Base-by-base conservation (phyloP, 1,140 invertebrate species). In the Drosophila sp. region DNA sequence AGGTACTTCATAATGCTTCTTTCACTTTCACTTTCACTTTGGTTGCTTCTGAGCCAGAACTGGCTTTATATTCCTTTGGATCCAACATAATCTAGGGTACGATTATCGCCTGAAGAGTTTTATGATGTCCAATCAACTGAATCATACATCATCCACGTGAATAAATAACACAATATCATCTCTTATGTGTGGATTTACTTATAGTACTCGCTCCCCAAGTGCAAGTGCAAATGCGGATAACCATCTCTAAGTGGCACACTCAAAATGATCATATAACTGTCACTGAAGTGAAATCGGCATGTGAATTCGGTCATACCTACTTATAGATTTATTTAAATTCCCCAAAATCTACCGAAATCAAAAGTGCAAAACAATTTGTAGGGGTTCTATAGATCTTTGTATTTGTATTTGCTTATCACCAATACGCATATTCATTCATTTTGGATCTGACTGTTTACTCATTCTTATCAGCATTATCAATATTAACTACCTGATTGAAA, bases 1-100 rank as follows among this genome's bases (percentile, higher is more conserved):
- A 80, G 61, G 54, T 63, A 89, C 70, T 89, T 89, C 84, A 89
- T 83, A 51, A 32, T 73, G 36, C 21, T 25, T 7, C n/a, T 53
- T 53, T 53, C 41, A 61, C 46, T 89, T 89, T 86, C 64, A 86
- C 82, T 87, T 87, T 87, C 78, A 82, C 83, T 83, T 64, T 81
- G 63, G 27, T 61, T 16, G 32, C 45, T 36, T 11, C 11, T 38
- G 25, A 18, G 32, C 18, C 0, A 34, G 11, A 41, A 5, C 13
- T 4, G 45, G 50, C 58, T 50, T 81, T 87, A 78, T 86, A 86
- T 75, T 43, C 34, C 11, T 9, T 34, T 18, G 16, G 40, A 25
- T 38, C n/a, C 27, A 2, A 48, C 59, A 66, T 76, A 63, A 78
- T 70, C 59, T 43, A 7, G n/a, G 9, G 5, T 46, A 14, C 43